Evolutionary conservation across 1,140 invertebrate genomes (phyloP).

Genomic region (Protaetia brevitarsis): DNA sequence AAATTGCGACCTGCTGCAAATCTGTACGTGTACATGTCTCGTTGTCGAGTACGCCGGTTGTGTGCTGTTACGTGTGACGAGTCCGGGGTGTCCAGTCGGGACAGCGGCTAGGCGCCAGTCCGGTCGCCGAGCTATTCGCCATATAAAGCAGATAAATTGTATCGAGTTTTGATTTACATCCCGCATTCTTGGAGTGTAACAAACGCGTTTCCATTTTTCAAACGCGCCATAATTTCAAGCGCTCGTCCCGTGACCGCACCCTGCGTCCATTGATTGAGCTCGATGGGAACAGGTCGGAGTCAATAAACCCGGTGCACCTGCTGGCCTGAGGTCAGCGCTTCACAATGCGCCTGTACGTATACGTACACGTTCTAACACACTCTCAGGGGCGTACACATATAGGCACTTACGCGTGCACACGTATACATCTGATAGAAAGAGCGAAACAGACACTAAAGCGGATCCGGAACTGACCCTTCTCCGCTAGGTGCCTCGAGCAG

Average conservation of each 20-base stretch:
- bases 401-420: constrained; percentile 5
- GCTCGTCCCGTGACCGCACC: constrained; percentile 34
- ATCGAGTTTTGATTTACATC: constrained; percentile 48
- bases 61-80: neutral
- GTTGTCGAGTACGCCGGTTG: constrained; percentile 3
- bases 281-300: constrained; percentile 37
- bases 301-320: constrained; percentile 49
- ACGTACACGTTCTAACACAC: constrained; percentile 27
- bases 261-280: constrained; percentile 36
- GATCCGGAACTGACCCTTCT: constrained; percentile 32
- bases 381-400: neutral
- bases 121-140: constrained; percentile 37
- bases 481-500: neutral
- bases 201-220: constrained; percentile 46
- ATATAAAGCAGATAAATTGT: constrained; percentile 46
- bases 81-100: constrained; percentile 7
- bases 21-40: constrained; percentile 2
- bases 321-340: constrained; percentile 37
- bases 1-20: constrained; percentile 15
- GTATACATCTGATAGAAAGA: neutral
- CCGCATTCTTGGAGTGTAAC: constrained; percentile 44
- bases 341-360: constrained; percentile 39
- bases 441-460: constrained; percentile 15
- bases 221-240: constrained; percentile 35
- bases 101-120: constrained; percentile 33